Percentiles rank a stretch among this genome's conserved stretches.
Evolutionary conservation across 2,113 vertebrate genomes (phyloP).

Genomic region (Amblyornis subalaris): DNA sequence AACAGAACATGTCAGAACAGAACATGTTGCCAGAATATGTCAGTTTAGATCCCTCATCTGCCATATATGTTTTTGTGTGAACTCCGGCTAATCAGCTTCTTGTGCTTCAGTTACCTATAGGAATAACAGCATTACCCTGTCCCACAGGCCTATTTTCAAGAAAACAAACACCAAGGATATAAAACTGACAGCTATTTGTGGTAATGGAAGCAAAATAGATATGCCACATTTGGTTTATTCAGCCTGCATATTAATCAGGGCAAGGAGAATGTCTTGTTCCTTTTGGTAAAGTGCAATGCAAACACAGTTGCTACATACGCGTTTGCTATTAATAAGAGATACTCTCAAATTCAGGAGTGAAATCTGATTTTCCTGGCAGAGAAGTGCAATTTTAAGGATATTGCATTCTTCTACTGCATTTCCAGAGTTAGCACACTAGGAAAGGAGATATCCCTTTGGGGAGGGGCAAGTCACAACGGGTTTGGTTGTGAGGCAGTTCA

Average conservation of each 20-base stretch:
- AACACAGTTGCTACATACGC: not conserved
- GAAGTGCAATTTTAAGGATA: constrained; percentile 15
- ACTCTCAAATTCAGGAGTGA: not conserved
- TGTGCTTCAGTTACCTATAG: not conserved
- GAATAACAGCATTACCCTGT: not conserved
- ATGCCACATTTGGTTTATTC: not conserved
- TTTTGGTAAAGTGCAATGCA: not conserved
- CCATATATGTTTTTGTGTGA: not conserved
- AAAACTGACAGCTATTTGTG: not conserved
- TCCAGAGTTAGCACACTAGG: not conserved
- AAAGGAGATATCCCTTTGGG: constrained; percentile 32
- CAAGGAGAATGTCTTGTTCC: not conserved
- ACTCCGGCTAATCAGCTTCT: not conserved
- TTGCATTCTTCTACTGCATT: constrained; percentile 7
- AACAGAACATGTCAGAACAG: not conserved
- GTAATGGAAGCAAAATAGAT: not conserved
- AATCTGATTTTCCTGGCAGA: constrained; percentile 43
- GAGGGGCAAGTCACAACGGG: not conserved
- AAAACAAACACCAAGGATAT: not conserved
- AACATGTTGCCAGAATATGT: not conserved
- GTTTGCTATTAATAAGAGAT: constrained; percentile 1
- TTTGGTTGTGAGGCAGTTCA: not conserved
- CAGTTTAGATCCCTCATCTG: not conserved
- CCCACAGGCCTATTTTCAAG: not conserved
- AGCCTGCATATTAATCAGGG: not conserved